Evolutionary conservation across 2,113 vertebrate species (phyloP).

Genomic region (Patagioenas fasciata): DNA sequence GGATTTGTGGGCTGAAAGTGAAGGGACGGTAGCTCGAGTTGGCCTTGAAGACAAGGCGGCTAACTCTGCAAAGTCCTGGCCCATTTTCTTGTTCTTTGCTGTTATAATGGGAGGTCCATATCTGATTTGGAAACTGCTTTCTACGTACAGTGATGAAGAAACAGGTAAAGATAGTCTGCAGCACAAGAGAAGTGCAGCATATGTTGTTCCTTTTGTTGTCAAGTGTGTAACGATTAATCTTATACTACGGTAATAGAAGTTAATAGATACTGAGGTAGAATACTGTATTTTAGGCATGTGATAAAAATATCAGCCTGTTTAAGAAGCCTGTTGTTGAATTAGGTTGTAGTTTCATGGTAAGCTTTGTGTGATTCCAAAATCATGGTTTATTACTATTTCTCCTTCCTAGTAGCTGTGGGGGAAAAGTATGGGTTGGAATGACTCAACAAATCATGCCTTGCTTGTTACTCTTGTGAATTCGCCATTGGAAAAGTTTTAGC

Average conservation of each 20-base stretch:
- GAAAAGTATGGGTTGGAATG: not conserved
- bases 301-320: not conserved
- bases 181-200: not conserved
- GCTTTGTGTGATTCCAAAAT: not conserved
- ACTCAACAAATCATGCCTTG: not conserved
- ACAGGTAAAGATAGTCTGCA: conserved; percentile 74
- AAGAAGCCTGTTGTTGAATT: not conserved
- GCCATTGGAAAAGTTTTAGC: not conserved
- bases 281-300: not conserved
- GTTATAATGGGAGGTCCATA: conserved; percentile 95
- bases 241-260: not conserved
- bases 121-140: conserved; percentile 96
- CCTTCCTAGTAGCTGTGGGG: not conserved
- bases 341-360: not conserved
- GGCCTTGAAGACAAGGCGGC: conserved; percentile 75
- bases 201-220: not conserved
- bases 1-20: conserved; percentile 93
- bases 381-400: not conserved
- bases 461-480: not conserved
- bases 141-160: conserved; percentile 78
- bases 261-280: not conserved
- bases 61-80: conserved; percentile 92
- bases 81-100: conserved; percentile 95
- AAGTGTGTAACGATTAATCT: not conserved
- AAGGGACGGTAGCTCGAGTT: conserved; percentile 75